phyloP scores from a whole-genome alignment of 92 coral and sea anemone species.

The Heliopora coerulea region DNA sequence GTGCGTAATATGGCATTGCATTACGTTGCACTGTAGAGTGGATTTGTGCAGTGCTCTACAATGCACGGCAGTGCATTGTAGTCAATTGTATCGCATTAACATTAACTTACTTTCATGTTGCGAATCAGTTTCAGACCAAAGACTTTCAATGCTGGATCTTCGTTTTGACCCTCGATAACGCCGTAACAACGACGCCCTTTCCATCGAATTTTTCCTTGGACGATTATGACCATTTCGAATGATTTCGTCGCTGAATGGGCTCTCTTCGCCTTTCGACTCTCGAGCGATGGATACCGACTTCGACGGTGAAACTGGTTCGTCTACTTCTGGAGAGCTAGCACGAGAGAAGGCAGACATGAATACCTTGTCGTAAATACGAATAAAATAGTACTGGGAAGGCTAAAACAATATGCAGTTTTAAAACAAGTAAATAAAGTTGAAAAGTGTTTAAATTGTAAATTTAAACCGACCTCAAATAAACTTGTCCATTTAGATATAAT shows the following conservation, averaged over 20 bases:
- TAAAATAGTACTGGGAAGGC: too few species aligned
- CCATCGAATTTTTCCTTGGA: constrained; percentile 6
- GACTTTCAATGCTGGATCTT: constrained; percentile 27
- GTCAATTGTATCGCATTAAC: too few species aligned
- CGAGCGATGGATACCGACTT: background rate
- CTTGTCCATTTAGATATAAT: too few species aligned
- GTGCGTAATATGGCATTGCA: too few species aligned
- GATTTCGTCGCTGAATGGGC: constrained; percentile 16
- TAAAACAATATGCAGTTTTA: background rate
- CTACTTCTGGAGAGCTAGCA: constrained; percentile 28
- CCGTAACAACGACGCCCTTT: constrained; percentile 3
- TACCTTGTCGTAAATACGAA: too few species aligned
- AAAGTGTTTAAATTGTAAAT: too few species aligned
- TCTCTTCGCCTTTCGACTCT: constrained; percentile 28
- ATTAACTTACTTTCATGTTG: constrained; percentile 29
- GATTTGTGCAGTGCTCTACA: too few species aligned
- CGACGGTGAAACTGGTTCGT: background rate
- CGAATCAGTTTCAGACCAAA: constrained; percentile 29
- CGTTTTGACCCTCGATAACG: constrained; percentile 23
- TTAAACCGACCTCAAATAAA: too few species aligned
- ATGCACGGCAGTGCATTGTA: too few species aligned
- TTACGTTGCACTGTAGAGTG: too few species aligned
- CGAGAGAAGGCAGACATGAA: too few species aligned
- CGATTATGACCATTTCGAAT: background rate
- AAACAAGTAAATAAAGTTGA: too few species aligned